Base-by-base conservation (phyloP, 2,888 invertebrate species). In the Ischnus inquisitorius region DNA sequence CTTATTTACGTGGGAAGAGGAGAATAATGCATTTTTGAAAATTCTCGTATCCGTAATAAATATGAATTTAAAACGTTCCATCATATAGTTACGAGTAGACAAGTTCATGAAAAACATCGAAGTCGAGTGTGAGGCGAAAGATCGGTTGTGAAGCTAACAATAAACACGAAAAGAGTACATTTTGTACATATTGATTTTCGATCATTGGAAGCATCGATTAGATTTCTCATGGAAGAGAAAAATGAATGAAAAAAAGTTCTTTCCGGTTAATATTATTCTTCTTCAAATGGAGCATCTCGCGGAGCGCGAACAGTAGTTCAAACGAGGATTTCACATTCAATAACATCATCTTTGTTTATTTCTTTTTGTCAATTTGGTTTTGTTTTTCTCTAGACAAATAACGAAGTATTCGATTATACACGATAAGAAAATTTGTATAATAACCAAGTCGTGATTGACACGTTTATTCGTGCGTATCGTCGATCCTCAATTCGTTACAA, bases 401-500 rank as follows among this genome's bases (percentile, higher is more conserved):
- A 16, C 19, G 51, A 51, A 16, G 51, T 6, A 10, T 51, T 10
- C 51, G 51, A 16, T 51, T 2, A 51, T 51, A 6, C 16, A 19
- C 48, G 48, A 48, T 16, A 48, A 14, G 16, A 48, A 48, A n/a
- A 19, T 51, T 51, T 54, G 19, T 19, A 54, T 8, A 54, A 16
- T 12, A 22, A 19, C 2, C 2, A 22, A 19, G 10, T 51, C 51
- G 8, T 16, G 8, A 54, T 12, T 10, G 28, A 76, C 76, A 25
- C 12, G 43, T 54, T 67, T 67, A 74, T 79, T 72, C 43, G 54
- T 57, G 46, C 48, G 54, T 72, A 71, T 79, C 65, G 79, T 79
- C 72, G 72, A 65, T 19, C 3, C 28, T 68, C 48, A 43, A 54
- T 62, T 16, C 43, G 16, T 6, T 41, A 72, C 28, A 67, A 74